These are phyloP conservation scores for Chaenodraco wilsoni DNA, from an alignment of 2,797 vertebrate genomes.

Conservation along the genomic window DNA sequence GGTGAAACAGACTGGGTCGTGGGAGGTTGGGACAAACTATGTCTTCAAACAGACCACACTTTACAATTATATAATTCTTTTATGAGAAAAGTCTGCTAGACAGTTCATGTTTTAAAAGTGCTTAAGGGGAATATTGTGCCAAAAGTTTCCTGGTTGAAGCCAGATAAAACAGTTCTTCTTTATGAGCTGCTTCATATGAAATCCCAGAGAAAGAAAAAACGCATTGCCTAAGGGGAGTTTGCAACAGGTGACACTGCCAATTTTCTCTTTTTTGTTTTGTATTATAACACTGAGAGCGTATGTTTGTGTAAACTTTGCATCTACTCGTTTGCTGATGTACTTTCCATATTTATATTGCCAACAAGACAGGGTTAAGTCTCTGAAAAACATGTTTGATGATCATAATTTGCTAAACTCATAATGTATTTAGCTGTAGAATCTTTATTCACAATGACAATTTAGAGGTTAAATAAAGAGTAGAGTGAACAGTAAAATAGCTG, in stretches of 20 bases:
- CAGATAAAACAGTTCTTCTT: constrained; percentile 34
- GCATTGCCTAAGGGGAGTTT: constrained; percentile 8
- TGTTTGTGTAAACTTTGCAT: constrained; percentile 9
- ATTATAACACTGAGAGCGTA: constrained; percentile 15
- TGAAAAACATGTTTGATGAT: not conserved
- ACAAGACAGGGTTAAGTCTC: not conserved
- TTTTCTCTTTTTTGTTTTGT: not conserved
- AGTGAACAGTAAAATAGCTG: not conserved
- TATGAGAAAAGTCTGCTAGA: constrained; percentile 36
- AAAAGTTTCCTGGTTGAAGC: constrained; percentile 24
- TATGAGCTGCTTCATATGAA: constrained; percentile 21
- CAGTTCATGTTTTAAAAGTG: constrained; percentile 23
- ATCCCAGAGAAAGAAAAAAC: not conserved
- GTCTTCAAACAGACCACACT: constrained; percentile 61
- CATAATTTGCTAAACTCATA: not conserved
- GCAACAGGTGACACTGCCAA: constrained; percentile 1
- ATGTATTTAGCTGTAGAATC: not conserved
- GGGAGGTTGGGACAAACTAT: constrained; percentile 14
- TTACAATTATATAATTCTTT: constrained; percentile 43
- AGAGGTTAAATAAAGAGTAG: not conserved
- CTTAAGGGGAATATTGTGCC: constrained; percentile 16
- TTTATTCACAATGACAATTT: not conserved
- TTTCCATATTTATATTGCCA: not conserved
- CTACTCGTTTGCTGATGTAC: constrained; percentile 1
- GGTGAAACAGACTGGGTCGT: constrained; percentile 26